Evolutionary conservation across 1,140 invertebrate species (phyloP).

Genomic region (Caenorhabditis tropicalis): DNA sequence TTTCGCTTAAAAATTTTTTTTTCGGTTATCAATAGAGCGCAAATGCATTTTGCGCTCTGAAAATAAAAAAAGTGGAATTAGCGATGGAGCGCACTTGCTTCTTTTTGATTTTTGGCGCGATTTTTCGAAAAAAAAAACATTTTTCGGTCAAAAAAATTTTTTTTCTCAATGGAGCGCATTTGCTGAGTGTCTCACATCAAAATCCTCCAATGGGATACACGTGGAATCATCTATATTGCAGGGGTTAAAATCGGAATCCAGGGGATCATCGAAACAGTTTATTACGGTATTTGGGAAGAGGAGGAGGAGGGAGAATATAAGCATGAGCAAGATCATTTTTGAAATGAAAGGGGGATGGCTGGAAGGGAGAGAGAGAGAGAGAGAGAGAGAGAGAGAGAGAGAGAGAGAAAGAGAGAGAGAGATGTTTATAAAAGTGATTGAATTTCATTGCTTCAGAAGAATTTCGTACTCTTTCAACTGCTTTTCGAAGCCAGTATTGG

Average conservation of each 20-base stretch:
- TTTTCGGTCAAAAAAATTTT: not conserved
- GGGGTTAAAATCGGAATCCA: not conserved
- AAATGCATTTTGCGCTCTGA: too few relatives aligned
- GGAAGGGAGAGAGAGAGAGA: too few relatives aligned
- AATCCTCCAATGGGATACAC: conserved; percentile 44
- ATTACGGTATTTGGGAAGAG: conserved; percentile 1
- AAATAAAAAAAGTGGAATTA: too few relatives aligned
- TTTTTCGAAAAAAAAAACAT: not conserved
- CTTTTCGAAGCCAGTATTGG: conserved; percentile 73
- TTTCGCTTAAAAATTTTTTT: not conserved
- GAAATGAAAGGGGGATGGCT: too few relatives aligned
- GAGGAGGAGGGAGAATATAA: not conserved
- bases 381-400: not conserved
- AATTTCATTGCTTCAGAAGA: not conserved
- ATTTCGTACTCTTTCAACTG: conserved; percentile 76
- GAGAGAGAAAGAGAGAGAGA: not conserved
- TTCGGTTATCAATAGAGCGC: not conserved
- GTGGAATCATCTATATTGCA: conserved; percentile 15
- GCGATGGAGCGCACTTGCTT: too few relatives aligned
- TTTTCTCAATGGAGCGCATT: not conserved
- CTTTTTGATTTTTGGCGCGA: too few relatives aligned
- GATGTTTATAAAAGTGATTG: not conserved
- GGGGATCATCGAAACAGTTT: conserved; percentile 40
- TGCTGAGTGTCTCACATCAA: conserved; percentile 1
- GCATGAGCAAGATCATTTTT: not conserved